These are phyloP conservation scores for Zenarchopterus dispar DNA, from an alignment of 2,797 vertebrate species.

Conservation along the genomic window DNA sequence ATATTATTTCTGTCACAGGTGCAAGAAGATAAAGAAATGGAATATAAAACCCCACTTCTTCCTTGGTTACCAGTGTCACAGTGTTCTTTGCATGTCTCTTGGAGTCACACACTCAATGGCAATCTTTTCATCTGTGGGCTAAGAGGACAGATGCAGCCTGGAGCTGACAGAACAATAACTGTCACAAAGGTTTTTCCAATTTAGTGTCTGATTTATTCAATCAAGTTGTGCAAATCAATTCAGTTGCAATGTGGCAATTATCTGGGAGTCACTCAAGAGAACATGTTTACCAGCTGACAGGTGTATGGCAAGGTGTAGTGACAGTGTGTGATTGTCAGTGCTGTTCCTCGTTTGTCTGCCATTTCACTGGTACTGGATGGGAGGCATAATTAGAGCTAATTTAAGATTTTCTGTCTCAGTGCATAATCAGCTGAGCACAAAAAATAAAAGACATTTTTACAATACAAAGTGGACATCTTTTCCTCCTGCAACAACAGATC, in stretches of 20 bases:
- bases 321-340: conserved; percentile 21
- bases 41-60: not conserved
- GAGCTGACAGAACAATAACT: conserved; percentile 29
- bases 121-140: conserved; percentile 19
- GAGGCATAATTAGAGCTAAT: conserved; percentile 19
- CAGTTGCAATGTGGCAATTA: conserved; percentile 55
- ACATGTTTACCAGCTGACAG: conserved; percentile 54
- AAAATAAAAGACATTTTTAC: not conserved
- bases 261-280: conserved; percentile 42
- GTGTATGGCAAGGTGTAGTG: conserved; percentile 52
- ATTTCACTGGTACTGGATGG: conserved; percentile 6
- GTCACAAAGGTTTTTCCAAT: conserved; percentile 39
- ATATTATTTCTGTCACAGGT: conserved; percentile 16
- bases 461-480: not conserved
- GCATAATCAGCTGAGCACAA: not conserved
- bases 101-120: conserved; percentile 4
- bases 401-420: conserved; percentile 11
- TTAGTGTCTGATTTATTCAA: conserved; percentile 51
- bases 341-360: not conserved
- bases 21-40: not conserved
- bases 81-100: conserved; percentile 5
- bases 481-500: conserved; percentile 1
- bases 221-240: conserved; percentile 52
- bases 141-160: conserved; percentile 18
- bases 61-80: conserved; percentile 3